Evolutionary conservation across 2,113 vertebrate genomes (phyloP), one percentile per base, ranked within the genome.

Genomic region (Phaetusa simplex): DNA sequence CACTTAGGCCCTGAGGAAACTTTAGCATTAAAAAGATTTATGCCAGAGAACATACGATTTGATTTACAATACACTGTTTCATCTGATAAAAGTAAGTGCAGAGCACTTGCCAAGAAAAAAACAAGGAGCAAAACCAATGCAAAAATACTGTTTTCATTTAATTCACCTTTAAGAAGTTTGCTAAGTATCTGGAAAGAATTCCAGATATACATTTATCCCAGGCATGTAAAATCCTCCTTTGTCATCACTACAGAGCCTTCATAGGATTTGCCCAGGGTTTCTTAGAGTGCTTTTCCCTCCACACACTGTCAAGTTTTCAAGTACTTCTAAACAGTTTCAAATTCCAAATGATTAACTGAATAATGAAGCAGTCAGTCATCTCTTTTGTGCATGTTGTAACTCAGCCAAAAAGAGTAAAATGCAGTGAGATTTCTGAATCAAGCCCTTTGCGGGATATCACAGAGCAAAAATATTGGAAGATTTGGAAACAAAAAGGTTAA

Each of bases 81-180:
- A 94, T 95, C 91, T 95, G 91, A 93, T 89, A 88, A 91, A 90
- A 87, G n/a, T 80, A 91, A 95, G 56, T 49, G 21, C 30, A 76
- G 34, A 89, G 38, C 26, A 72, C 7, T 32, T 94, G 73, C 84
- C 90, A 94, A 93, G 62, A 72, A 29, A 71, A 95, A 56, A 90
- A 65, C 14, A 83, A 70, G 70, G 40, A 93, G 23, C 21, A 76
- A 87, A 91, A 79, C 4, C 61, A 84, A 12, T 55, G 47, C 61
- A 94, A 67, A 9, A 85, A 32, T 20, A 30, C 9, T 79, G 29
- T 71, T 76, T 83, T 85, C 9, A 52, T 79, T 96, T 71, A 65
- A 36, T 85, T 69, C 52, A 91, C 84, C 78, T 96, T 87, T 61
- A 76, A 76, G 65, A 82, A 90, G 19, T 23, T 59, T 36, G 34